phyloP scores from a whole-genome alignment of 1,140 invertebrate species.

The Oscheius sp. region DNA sequence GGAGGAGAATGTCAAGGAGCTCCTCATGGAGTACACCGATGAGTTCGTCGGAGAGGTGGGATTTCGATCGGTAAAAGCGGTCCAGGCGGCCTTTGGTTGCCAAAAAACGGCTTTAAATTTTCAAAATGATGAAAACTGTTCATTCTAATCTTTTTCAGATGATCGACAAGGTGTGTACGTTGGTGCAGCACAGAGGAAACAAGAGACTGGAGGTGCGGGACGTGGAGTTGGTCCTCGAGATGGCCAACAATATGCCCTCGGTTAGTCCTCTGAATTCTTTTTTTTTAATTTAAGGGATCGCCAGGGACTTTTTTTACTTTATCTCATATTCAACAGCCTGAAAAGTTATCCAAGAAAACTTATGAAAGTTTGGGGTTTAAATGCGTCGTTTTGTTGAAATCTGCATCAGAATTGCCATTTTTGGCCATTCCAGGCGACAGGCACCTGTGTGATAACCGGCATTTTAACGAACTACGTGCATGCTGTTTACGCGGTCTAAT shows the following conservation, averaged over 20 bases:
- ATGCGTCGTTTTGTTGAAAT: too few species aligned
- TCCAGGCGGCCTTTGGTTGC: too few species aligned
- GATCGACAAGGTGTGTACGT: slow-evolving; percentile 16
- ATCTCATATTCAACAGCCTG: not conserved
- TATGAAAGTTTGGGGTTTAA: not conserved
- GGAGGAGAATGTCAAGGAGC: slow-evolving; percentile 23
- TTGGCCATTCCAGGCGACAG: too few species aligned
- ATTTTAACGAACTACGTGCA: too few species aligned
- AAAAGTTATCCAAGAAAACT: not conserved
- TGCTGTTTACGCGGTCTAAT: not conserved
- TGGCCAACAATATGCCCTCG: slow-evolving; percentile 22
- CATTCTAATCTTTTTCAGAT: not conserved
- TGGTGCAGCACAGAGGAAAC: not conserved
- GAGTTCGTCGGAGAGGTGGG: slow-evolving; percentile 20
- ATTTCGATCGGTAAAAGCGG: not conserved
- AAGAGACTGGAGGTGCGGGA: slow-evolving; percentile 25
- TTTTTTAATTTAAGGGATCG: not conserved
- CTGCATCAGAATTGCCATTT: too few species aligned
- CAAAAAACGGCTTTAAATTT: too few species aligned
- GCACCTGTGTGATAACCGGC: too few species aligned
- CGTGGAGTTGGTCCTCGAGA: slow-evolving; percentile 24
- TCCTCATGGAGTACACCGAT: slow-evolving; percentile 22
- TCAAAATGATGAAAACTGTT: not conserved
- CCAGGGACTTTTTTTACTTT: not conserved
- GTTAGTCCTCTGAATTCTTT: not conserved